Base-by-base conservation (phyloP, 2,113 vertebrate species). In the Nipponia nippon region DNA sequence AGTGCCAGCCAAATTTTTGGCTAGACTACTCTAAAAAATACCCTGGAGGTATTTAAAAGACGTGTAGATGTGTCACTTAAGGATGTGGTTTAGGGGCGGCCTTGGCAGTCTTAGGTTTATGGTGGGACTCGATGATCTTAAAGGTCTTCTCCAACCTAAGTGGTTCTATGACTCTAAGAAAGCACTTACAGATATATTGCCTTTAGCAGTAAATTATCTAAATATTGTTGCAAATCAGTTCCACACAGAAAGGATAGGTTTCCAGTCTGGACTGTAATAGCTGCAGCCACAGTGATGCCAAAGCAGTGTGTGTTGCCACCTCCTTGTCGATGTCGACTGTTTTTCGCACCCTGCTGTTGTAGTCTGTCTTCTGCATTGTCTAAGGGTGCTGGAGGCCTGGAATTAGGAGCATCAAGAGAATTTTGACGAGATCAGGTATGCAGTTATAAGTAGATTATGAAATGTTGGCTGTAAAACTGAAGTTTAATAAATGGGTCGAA, bases 151-250 rank as follows among this genome's bases (percentile, higher is more conserved):
- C 26, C 38, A 63, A 63, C 11, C 36, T 17, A 63, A 19, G 29
- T 19, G 61, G 29, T 63, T 40, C 61, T 29, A 3, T 29, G 38
- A 27, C 40, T 40, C 26, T 11, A 3, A 53, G 77, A 49, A 50
- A 32, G 32, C 17, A 4, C 38, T 46, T 30, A 42, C 1, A 20
- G 26, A 20, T 19, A 5, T 7, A 1, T 4, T 42, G 30, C 16
- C 70, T 94, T 59, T 30, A 34, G 53, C 78, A n/a, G 36, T 4
- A 62, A 72, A 30, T 29, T 2, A 66, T 13, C 56, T 58, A 63
- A 4, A 2, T 6, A 1, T 0, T 6, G 11, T 9, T 53, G 65
- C 4, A 17, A 16, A 12, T 53, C 29, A 2, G 0, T 7, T 3
- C 49, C 16, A 15, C 7, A 8, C 75, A 2, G 36, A 36, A 58